phyloP scores from a whole-genome alignment of 1,140 invertebrate species.

The Macrostomum lignano region DNA sequence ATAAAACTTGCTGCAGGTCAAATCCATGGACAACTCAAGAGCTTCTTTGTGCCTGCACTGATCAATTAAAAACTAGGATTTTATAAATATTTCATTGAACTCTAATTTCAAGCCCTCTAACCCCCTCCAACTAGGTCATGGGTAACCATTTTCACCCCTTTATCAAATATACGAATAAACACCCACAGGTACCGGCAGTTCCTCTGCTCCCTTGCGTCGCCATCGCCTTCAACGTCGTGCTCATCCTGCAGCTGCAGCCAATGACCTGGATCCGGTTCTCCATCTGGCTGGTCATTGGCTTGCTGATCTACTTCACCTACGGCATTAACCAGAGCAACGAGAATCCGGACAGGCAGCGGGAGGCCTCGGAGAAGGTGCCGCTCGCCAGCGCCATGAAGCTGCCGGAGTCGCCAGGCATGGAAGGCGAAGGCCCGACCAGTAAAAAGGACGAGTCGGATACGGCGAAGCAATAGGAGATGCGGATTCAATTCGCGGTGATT shows the following conservation, averaged over 20 bases:
- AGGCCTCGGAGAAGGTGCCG: background rate
- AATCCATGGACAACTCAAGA: background rate
- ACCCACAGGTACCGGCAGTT: background rate
- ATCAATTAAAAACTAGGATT: background rate
- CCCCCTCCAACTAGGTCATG: background rate
- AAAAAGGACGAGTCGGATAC: no score
- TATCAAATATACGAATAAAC: background rate
- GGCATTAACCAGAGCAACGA: conserved; percentile 1
- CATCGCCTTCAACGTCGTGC: background rate
- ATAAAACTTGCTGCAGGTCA: background rate
- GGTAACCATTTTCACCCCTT: background rate
- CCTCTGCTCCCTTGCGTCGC: conserved; percentile 1
- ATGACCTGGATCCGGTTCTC: conserved; percentile 6
- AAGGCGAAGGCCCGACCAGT: no score
- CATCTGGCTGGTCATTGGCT: conserved; percentile 6
- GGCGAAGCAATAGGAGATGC: no score
- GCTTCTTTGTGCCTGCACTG: background rate
- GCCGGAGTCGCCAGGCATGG: no score
- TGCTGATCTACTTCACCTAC: conserved; percentile 8
- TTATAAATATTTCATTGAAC: background rate
- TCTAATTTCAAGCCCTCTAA: background rate
- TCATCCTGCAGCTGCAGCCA: conserved; percentile 7
- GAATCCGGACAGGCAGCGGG: background rate
- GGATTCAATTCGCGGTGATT: no score
- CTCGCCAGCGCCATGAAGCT: no score